Evolutionary conservation across 2,797 vertebrate species (phyloP).

Genomic region (Etheostoma perlongum): DNA sequence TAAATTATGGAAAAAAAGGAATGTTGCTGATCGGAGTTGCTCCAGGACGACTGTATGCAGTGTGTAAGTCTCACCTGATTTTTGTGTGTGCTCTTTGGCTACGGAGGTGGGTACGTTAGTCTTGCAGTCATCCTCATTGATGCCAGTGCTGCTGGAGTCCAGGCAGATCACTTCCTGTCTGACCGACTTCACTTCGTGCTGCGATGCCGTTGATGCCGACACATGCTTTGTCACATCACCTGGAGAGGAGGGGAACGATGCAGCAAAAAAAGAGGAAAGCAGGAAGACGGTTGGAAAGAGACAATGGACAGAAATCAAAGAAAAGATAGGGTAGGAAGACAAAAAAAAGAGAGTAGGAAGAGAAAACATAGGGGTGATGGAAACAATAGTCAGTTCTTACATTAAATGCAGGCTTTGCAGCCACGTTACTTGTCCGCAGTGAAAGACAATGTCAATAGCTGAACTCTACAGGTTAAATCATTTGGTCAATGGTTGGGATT

Average conservation of each 20-base stretch:
- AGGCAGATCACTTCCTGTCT: conserved; percentile 89
- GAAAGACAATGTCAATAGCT: not conserved
- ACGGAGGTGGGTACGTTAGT: conserved; percentile 26
- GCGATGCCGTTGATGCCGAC: conserved; percentile 49
- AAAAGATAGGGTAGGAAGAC: not conserved
- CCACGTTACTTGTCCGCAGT: not conserved
- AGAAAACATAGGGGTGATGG: not conserved
- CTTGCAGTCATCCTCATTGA: conserved; percentile 83
- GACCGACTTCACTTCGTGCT: conserved; percentile 72
- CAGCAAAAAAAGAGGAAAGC: not conserved
- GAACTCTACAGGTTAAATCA: not conserved
- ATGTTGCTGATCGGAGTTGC: not conserved
- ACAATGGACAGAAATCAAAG: not conserved
- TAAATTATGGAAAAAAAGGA: not conserved
- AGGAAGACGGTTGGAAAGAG: not conserved
- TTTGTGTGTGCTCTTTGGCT: conserved; percentile 38
- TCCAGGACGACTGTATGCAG: not conserved
- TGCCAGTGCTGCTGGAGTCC: conserved; percentile 78
- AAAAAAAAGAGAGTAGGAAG: not conserved
- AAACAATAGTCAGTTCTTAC: not conserved
- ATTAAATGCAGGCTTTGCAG: not conserved
- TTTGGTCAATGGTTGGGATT: not conserved
- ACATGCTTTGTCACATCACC: conserved; percentile 86
- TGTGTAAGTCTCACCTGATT: conserved; percentile 64
- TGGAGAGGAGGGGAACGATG: conserved; percentile 53